These are phyloP conservation scores for Eurytoma adleriae DNA, from an alignment of 2,888 invertebrate species.

Conservation along the genomic window DNA sequence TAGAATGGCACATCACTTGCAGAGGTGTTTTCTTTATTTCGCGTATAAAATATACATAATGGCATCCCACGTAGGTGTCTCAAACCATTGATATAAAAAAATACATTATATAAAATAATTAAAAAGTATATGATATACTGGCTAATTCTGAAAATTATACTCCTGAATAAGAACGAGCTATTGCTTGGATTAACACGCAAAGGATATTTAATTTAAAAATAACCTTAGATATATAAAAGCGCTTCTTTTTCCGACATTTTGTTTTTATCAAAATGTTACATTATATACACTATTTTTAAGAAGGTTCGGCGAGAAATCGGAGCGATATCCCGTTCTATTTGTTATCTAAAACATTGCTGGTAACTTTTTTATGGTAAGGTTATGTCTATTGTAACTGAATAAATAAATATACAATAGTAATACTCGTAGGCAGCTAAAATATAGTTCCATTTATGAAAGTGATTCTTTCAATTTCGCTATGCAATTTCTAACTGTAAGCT, in stretches of 20 bases:
- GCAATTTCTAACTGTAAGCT: slow-evolving; percentile 40
- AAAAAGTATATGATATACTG: slow-evolving; percentile 61
- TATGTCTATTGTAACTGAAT: slow-evolving; percentile 64
- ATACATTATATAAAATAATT: slow-evolving; percentile 61
- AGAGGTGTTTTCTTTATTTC: slow-evolving; percentile 70
- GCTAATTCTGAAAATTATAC: slow-evolving; percentile 62
- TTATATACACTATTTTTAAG: slow-evolving; percentile 53
- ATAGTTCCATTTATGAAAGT: slow-evolving; percentile 23
- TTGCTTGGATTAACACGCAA: slow-evolving; percentile 51
- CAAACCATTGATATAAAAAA: slow-evolving; percentile 70
- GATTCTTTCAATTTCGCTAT: slow-evolving; percentile 28
- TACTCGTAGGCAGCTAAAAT: slow-evolving; percentile 62
- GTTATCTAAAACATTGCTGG: slow-evolving; percentile 50
- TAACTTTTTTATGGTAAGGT: slow-evolving; percentile 59
- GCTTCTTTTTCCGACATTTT: slow-evolving; percentile 51
- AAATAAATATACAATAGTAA: slow-evolving; percentile 69
- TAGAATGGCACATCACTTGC: slow-evolving; percentile 62
- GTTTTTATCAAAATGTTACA: slow-evolving; percentile 47
- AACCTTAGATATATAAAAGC: slow-evolving; percentile 49
- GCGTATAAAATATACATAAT: slow-evolving; percentile 73
- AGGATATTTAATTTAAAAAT: slow-evolving; percentile 41
- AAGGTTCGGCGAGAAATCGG: slow-evolving; percentile 42
- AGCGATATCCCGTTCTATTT: slow-evolving; percentile 45
- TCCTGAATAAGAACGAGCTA: slow-evolving; percentile 59
- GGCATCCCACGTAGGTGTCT: slow-evolving; percentile 71